Evolutionary conservation across 2,888 invertebrate species (phyloP), one percentile per base, ranked within the genome.

Genomic region (Siphlonurus alternatus): DNA sequence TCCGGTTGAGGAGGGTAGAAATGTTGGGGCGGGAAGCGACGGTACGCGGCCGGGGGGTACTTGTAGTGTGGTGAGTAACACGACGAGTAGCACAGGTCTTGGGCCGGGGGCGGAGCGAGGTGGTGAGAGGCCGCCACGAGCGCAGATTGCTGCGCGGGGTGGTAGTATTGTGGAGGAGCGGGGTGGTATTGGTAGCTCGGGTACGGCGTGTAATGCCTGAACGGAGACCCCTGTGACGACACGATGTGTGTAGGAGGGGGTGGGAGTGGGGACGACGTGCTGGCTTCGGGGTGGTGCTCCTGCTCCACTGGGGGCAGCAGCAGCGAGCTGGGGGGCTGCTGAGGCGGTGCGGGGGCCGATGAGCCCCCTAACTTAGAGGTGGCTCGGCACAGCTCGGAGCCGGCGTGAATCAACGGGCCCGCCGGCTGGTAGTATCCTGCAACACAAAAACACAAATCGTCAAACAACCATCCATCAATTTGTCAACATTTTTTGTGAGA

Each of bases 391-490:
- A 65, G 38, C 65, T 78, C 76, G 22, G 78, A 78, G 63, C 76
- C 75, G 74, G 63, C 72, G 70, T 69, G 74, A 73, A 93, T 92
- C 76, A 93, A 81, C 70, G 93, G 93, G 68, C 93, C 93, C 71
- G 93, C 92, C 71, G 93, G 93, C 79, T 93, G 93, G 79, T 92
- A 93, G 76, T 90, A 91, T 75, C 91, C 91, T 91, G 82, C 0
- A 81, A 76, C 67, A 69, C 38, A 60, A 61, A 19, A n/a, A n/a
- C n/a, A 23, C n/a, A n/a, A n/a, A n/a, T n/a, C n/a, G n/a, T n/a
- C n/a, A n/a, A n/a, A n/a, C n/a, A n/a, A n/a, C n/a, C n/a, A n/a
- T n/a, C n/a, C n/a, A n/a, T n/a, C n/a, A n/a, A n/a, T n/a, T n/a
- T n/a, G n/a, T n/a, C n/a, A n/a, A n/a, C n/a, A n/a, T n/a, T n/a